Conservation (phyloP, 2,113 vertebrate genomes). For the Felis catus region F.catus_Fca126_mat1.0 CM031420.1:71246001-71246500, state of each 20-base stretch:
- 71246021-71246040: neutral
- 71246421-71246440: slow-evolving; percentile 59
- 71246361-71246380: slow-evolving; percentile 30
- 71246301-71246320: neutral
- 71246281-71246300: slow-evolving; percentile 79
- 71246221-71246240: slow-evolving; percentile 75
- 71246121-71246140: neutral
- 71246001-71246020: neutral
- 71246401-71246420: slow-evolving; percentile 50
- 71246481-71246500: slow-evolving; percentile 45
- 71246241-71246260: slow-evolving; percentile 82
- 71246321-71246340: slow-evolving; percentile 42
- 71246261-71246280: slow-evolving; percentile 80
- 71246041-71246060: neutral
- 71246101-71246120: neutral
- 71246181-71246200: neutral
- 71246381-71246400: neutral
- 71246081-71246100: neutral
- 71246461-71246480: neutral
- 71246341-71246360: neutral
- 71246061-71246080: neutral
- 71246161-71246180: slow-evolving; percentile 43
- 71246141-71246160: neutral
- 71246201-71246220: neutral
- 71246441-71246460: slow-evolving; percentile 50